phyloP scores from a whole-genome alignment of 2,888 invertebrate species.

The Trileptium ribeirensis region DNA sequence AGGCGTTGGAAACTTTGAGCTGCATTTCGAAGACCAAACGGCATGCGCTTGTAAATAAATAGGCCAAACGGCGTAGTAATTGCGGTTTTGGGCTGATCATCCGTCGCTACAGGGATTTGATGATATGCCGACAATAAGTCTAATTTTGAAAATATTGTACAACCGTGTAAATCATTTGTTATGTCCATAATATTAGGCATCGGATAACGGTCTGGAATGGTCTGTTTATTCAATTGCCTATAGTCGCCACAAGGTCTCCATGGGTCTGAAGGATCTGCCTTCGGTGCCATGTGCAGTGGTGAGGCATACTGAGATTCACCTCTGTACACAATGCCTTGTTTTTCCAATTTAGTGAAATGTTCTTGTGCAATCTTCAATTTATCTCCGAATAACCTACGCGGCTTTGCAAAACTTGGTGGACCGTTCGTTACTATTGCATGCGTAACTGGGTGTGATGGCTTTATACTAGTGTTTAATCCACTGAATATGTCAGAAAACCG shows the following conservation, averaged over 20 bases:
- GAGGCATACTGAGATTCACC: conserved; percentile 1
- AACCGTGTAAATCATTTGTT: not conserved
- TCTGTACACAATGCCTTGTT: not conserved
- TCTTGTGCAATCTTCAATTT: not conserved
- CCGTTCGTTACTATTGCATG: not conserved
- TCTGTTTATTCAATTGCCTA: not conserved
- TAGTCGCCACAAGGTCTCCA: conserved; percentile 1
- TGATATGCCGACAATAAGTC: not conserved
- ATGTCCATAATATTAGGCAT: not conserved
- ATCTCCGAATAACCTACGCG: not conserved
- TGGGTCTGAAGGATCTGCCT: not conserved
- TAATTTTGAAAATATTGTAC: not conserved
- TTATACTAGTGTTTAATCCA: not conserved
- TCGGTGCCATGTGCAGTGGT: not conserved
- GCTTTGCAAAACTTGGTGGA: not conserved
- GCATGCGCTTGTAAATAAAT: conserved; percentile 3
- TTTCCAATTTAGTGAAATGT: not conserved
- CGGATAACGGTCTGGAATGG: conserved; percentile 8
- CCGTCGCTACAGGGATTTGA: not conserved
- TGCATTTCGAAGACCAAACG: conserved; percentile 1
- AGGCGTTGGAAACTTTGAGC: not conserved
- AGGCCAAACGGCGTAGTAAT: not conserved
- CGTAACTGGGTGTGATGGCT: not conserved
- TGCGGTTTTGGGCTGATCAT: conserved; percentile 6
- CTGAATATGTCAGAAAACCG: not conserved